Percentiles rank a stretch among this genome's conserved stretches.
phyloP scores from a whole-genome alignment of 2,113 vertebrate genomes.

The Willisornis vidua region DNA sequence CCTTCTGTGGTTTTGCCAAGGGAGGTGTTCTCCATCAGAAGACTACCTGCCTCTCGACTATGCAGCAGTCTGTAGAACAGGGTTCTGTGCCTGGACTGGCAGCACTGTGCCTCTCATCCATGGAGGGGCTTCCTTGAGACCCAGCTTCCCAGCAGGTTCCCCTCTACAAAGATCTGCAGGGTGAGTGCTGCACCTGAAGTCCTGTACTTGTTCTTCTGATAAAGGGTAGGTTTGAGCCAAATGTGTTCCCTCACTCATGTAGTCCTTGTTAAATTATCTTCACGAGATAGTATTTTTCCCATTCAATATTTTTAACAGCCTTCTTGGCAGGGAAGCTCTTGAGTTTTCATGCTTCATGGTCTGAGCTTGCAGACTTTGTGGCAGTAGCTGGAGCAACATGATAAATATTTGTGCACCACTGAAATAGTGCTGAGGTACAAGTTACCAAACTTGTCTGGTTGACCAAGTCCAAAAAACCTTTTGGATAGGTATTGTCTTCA shows the following conservation, averaged over 20 bases:
- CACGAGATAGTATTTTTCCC: neutral
- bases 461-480: neutral
- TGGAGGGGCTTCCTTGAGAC: neutral
- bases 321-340: neutral
- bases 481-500: neutral
- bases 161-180: neutral
- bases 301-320: neutral
- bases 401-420: neutral
- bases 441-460: neutral
- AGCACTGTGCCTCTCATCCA: accelerated
- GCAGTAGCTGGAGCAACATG: neutral
- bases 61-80: neutral
- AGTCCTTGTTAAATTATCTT: neutral
- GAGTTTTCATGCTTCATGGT: neutral
- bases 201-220: neutral
- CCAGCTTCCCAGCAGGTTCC: neutral
- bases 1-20: neutral
- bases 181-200: neutral
- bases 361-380: neutral
- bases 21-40: neutral
- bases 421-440: neutral
- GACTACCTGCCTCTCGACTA: neutral
- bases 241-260: neutral
- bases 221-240: neutral
- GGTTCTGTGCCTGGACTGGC: neutral